These are phyloP conservation scores for Oreochromis spilurus DNA, from an alignment of 2,113 vertebrate species.

Conservation along the genomic window DNA sequence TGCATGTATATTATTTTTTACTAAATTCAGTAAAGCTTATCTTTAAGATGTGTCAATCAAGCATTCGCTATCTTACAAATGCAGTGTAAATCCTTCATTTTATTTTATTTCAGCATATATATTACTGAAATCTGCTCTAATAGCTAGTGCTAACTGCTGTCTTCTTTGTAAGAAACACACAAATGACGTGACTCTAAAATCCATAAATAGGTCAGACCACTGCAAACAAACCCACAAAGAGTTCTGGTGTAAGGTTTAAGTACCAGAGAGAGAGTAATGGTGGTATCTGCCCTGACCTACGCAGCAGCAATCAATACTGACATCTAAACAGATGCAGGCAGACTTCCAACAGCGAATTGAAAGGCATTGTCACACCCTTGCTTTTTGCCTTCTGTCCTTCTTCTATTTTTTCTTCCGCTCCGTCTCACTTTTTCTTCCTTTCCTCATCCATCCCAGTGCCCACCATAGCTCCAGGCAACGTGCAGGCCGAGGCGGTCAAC, in stretches of 20 bases:
- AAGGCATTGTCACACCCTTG: conserved; percentile 1
- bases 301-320: conserved; percentile 41
- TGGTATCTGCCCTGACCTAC: conserved; percentile 30
- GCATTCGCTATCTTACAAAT: neutral
- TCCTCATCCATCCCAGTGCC: conserved; percentile 76
- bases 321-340: conserved; percentile 31
- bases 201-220: conserved; percentile 4
- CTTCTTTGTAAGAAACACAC: neutral
- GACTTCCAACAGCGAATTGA: neutral
- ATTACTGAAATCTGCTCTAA: neutral
- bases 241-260: neutral
- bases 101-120: neutral
- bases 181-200: neutral
- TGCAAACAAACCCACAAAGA: conserved; percentile 4
- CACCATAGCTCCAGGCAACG: conserved; percentile 89
- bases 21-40: neutral
- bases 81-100: neutral
- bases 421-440: neutral
- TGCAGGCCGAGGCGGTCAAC: conserved; percentile 88
- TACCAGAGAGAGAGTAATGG: conserved; percentile 34
- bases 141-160: neutral
- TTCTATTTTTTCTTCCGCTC: neutral
- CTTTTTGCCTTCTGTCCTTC: neutral
- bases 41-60: neutral
- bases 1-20: neutral